Evolutionary conservation across 2,113 vertebrate genomes (phyloP), one percentile per base, ranked within the genome.

Genomic region (Poeciliopsis turrubarensis): DNA sequence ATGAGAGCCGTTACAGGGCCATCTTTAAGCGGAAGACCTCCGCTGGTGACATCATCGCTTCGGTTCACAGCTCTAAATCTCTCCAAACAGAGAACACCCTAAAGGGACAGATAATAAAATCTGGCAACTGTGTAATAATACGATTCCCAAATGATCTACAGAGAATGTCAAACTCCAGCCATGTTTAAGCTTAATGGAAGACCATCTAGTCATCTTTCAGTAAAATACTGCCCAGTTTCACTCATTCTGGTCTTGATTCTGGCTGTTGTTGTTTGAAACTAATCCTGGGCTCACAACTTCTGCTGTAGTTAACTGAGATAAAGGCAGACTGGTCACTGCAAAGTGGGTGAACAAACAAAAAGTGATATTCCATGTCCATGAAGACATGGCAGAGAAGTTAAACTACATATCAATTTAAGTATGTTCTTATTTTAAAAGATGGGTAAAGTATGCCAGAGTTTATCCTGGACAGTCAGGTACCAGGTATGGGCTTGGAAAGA

Each of bases 1-100:
- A 72, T 54, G 57, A 44, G 67, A 83, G 77, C 60, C 73, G 41
- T 60, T 61, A 51, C 66, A 54, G 77, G 73, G 65, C 77, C 73
- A 73, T 37, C 77, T 70, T 67, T 62, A 60, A 78, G 68, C 63
- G 39, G 79, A 78, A 73, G 30, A 61, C 61, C 61, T 39, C 26
- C 9, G 51, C 57, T 27, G 72, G 57, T 75, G 76, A 80, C 63
- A n/a, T 76, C 72, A 76, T 65, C 54, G 3, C 54, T 30, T 25
- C 63, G 4, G 1, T 72, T 70, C 70, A 51, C 74, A 13, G 32
- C 26, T 67, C 57, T 26, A 15, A 64, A 57, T 31, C 60, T 51
- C 30, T 14, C 29, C 7, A 22, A 74, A 31, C 77, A 14, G 27
- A 1, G 2, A 14, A 47, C 31, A 8, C 44, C 62, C 29, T 61